Evolutionary conservation across 2,113 vertebrate genomes (phyloP).

Genomic region (Argyrosomus japonicus): DNA sequence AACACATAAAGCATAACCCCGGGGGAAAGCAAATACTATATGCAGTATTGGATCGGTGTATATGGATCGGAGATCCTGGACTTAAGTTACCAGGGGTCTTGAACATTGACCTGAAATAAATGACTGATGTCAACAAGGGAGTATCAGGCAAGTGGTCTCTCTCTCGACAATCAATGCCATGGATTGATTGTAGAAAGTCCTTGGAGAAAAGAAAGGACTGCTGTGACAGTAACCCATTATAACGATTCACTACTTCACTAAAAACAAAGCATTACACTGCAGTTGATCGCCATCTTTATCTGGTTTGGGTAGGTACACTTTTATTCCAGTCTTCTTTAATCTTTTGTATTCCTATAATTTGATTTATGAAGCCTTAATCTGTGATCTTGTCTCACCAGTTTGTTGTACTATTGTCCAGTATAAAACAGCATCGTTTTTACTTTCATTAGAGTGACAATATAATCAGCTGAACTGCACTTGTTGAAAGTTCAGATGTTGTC

Average conservation of each 20-base stretch:
- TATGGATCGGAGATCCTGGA: neutral
- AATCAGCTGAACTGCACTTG: neutral
- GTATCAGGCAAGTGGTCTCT: slow-evolving; percentile 15
- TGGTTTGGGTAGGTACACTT: neutral
- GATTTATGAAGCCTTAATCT: neutral
- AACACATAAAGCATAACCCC: neutral
- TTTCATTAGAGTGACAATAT: neutral
- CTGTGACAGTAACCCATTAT: slow-evolving; percentile 10
- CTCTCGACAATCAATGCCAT: slow-evolving; percentile 28
- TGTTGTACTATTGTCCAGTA: neutral
- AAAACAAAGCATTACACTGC: neutral
- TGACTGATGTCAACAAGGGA: slow-evolving; percentile 27
- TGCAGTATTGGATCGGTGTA: neutral
- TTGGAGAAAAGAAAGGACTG: slow-evolving; percentile 29
- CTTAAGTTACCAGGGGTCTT: slow-evolving; percentile 6
- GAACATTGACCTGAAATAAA: slow-evolving; percentile 41
- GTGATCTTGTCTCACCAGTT: neutral
- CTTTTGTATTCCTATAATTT: neutral
- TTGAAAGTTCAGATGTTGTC: neutral
- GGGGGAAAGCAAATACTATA: neutral
- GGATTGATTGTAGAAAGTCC: slow-evolving; percentile 32
- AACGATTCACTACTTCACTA: slow-evolving; percentile 26
- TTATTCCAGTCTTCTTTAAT: neutral
- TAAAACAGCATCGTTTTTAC: neutral
- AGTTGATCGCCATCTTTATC: neutral